Conservation (phyloP, 2,113 vertebrate species). For the Tamias sibiricus region DNA sequence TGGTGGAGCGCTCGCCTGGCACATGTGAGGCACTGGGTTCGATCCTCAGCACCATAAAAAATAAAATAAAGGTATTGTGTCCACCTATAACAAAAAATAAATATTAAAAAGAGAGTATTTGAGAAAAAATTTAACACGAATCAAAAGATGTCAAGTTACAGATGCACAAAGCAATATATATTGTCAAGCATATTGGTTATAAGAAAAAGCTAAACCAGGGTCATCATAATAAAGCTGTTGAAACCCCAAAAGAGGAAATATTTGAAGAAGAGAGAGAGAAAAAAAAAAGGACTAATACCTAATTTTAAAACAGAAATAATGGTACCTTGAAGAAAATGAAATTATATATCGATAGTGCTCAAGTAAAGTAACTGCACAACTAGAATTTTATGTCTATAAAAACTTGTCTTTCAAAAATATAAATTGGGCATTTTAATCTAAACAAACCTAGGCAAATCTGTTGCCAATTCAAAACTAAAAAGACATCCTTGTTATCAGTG, state of each 20-base stretch:
- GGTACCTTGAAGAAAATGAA: slow-evolving; percentile 25
- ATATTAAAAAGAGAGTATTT: background rate
- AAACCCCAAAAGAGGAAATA: background rate
- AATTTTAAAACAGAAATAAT: slow-evolving; percentile 66
- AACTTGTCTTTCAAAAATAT: background rate
- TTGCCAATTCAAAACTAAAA: background rate
- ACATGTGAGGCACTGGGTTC: too few species aligned
- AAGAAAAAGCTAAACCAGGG: background rate
- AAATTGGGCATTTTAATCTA: background rate
- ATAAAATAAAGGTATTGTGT: too few species aligned
- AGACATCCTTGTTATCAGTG: background rate
- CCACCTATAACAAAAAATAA: too few species aligned
- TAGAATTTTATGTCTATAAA: background rate
- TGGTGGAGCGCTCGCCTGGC: too few species aligned
- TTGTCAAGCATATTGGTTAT: background rate
- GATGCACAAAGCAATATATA: background rate
- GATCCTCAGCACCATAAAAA: too few species aligned
- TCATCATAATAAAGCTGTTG: background rate
- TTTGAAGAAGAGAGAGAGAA: background rate
- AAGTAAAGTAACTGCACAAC: background rate
- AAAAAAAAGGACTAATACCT: background rate
- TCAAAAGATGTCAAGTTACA: background rate
- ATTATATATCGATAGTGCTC: background rate
- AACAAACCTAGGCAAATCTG: slow-evolving; percentile 25
- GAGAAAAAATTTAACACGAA: background rate